These are phyloP conservation scores for Gymnorhina tibicen DNA, from an alignment of 2,113 vertebrate genomes.

Conservation along the genomic window DNA sequence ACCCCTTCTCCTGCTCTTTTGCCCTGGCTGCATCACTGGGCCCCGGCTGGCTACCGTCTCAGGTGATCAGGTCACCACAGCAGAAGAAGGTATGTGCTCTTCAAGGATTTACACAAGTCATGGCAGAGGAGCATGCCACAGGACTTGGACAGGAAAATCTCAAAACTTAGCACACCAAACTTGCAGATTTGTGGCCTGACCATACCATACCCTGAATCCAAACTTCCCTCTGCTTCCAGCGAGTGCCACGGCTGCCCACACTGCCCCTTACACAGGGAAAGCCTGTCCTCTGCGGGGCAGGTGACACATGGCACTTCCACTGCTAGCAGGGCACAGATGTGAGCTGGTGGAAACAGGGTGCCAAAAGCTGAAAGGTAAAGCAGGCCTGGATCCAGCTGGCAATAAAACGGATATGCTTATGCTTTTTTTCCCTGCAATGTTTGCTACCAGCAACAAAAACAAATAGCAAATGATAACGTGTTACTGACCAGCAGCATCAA, in stretches of 20 bases:
- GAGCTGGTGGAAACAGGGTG: background rate
- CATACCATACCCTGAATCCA: background rate
- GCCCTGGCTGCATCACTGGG: background rate
- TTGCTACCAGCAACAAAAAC: conserved; percentile 35
- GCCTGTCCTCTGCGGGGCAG: background rate
- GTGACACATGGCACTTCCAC: background rate
- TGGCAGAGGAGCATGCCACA: background rate
- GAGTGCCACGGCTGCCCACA: fast-evolving
- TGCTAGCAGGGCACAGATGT: background rate
- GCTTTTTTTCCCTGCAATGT: background rate
- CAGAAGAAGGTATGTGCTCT: background rate
- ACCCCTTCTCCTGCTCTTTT: background rate
- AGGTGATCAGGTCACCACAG: background rate
- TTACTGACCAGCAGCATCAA: conserved; percentile 40
- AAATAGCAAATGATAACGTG: conserved; percentile 39
- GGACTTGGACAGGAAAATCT: background rate
- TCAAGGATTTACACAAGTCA: background rate
- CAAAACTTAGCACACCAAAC: background rate
- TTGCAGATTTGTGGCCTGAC: background rate
- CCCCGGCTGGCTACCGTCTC: background rate
- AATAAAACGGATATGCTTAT: background rate
- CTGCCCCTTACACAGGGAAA: background rate
- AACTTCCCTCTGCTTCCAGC: background rate
- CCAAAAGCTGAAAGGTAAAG: background rate
- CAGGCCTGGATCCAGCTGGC: background rate